phyloP scores from a whole-genome alignment of 2,888 invertebrate genomes.

The Epistrophella euchroma region DNA sequence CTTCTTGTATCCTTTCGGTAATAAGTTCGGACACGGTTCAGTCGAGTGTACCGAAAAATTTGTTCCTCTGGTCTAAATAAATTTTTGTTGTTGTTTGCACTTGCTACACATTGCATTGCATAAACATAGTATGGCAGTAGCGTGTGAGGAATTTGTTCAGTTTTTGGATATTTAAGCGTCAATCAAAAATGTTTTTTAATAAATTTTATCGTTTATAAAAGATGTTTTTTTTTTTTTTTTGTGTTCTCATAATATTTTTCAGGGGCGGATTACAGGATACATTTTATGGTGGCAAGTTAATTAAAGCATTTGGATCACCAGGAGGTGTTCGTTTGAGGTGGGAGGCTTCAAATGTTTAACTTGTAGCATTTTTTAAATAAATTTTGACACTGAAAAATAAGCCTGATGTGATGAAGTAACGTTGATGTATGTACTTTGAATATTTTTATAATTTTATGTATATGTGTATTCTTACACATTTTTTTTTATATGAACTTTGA shows the following conservation, averaged over 20 bases:
- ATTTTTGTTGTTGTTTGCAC: conserved; percentile 72
- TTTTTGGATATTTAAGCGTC: conserved; percentile 69
- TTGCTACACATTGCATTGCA: conserved; percentile 44
- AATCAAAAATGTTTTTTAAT: conserved; percentile 61
- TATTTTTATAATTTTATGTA: too few relatives aligned
- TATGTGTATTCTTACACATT: too few relatives aligned
- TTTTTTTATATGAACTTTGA: too few relatives aligned
- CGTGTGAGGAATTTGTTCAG: conserved; percentile 60
- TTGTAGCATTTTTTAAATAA: conserved; percentile 46
- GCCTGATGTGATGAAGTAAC: conserved; percentile 1
- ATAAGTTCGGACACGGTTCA: conserved; percentile 74
- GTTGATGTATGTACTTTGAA: not conserved
- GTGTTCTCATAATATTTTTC: conserved; percentile 48
- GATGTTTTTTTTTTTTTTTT: conserved; percentile 6
- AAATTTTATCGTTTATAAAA: conserved; percentile 23
- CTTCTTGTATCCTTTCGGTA: conserved; percentile 73
- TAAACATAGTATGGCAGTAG: conserved; percentile 42
- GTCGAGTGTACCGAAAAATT: conserved; percentile 72
- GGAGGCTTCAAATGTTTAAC: conserved; percentile 69
- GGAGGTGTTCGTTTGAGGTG: conserved; percentile 74
- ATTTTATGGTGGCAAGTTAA: conserved; percentile 72
- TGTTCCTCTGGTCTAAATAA: conserved; percentile 67
- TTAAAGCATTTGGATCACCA: conserved; percentile 69
- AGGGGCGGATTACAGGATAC: conserved; percentile 70
- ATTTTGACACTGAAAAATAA: conserved; percentile 55